Conservation (phyloP, 1,140 invertebrate genomes). For the Idris sp. region DNA sequence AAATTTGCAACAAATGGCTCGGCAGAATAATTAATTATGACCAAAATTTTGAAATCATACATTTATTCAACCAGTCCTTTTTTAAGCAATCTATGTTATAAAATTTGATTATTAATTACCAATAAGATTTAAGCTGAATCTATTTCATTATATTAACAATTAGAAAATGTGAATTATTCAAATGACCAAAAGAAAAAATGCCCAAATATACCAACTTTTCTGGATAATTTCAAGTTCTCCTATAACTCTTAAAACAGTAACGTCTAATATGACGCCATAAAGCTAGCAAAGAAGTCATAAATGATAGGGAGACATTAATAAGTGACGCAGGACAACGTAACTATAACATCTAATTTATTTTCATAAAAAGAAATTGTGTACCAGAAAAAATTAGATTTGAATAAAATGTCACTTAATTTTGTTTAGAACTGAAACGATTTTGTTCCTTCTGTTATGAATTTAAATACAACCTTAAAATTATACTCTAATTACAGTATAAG, state of each 20-base stretch:
- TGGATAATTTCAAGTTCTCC: slow-evolving; percentile 54
- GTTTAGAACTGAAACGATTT: too few relatives aligned
- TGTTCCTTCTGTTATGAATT: too few relatives aligned
- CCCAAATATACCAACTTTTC: slow-evolving; percentile 33
- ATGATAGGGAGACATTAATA: slow-evolving; percentile 53
- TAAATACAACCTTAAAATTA: too few relatives aligned
- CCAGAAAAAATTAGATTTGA: too few relatives aligned
- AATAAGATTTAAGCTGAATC: slow-evolving; percentile 26
- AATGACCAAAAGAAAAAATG: slow-evolving; percentile 29
- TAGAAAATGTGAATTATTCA: slow-evolving; percentile 41
- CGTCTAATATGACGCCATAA: slow-evolving; percentile 51
- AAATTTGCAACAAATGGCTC: slow-evolving; percentile 69
- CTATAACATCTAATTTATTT: too few relatives aligned
- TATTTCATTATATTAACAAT: slow-evolving; percentile 27
- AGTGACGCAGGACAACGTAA: too few relatives aligned
- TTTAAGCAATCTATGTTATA: slow-evolving; percentile 23
- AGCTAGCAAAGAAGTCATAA: slow-evolving; percentile 49
- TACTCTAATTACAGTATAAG: too few relatives aligned
- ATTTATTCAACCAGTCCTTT: slow-evolving; percentile 36
- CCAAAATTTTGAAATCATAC: slow-evolving; percentile 50
- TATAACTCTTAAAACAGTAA: slow-evolving; percentile 47
- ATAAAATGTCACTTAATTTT: too few relatives aligned
- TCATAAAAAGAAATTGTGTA: too few relatives aligned
- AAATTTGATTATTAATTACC: slow-evolving; percentile 44
- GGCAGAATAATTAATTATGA: slow-evolving; percentile 46